These are phyloP conservation scores for mouse (Mus musculus) DNA, from an alignment of 2,113 vertebrate species.

Conservation along the genomic window GRCm39 chr1:23229501-23230000, in stretches of 20 bases:
- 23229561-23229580: neutral
- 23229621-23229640: neutral
- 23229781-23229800: neutral
- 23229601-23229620: neutral
- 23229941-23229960: neutral
- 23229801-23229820: neutral
- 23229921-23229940: neutral
- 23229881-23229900: slow-evolving; percentile 22
- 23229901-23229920: neutral
- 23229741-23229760: neutral
- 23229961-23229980: neutral
- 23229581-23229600: neutral
- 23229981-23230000: neutral
- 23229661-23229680: neutral
- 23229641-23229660: neutral
- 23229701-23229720: neutral
- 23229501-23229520: slow-evolving; percentile 21
- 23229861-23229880: neutral
- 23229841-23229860: neutral
- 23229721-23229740: slow-evolving; percentile 24
- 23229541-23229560: neutral
- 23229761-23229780: no score
- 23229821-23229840: neutral
- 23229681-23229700: neutral
- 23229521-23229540: neutral